These are phyloP conservation scores for Podargus strigoides DNA, from an alignment of 2,797 vertebrate genomes.

Conservation along the genomic window DNA sequence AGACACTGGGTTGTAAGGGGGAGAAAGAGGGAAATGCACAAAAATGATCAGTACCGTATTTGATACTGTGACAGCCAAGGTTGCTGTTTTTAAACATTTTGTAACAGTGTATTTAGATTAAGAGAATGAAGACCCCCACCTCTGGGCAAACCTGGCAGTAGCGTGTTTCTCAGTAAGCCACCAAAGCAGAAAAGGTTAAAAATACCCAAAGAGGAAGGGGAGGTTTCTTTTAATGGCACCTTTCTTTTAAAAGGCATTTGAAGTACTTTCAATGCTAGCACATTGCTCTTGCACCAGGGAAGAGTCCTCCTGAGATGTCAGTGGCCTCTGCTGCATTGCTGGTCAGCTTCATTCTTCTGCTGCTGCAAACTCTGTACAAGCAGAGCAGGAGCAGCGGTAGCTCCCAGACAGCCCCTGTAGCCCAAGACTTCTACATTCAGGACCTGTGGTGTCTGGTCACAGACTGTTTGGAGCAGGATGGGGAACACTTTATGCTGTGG, in stretches of 20 bases:
- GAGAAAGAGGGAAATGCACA: background rate
- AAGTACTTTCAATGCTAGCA: background rate
- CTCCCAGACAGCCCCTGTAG: background rate
- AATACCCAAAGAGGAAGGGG: background rate
- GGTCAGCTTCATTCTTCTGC: background rate
- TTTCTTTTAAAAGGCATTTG: background rate
- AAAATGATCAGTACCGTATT: accelerated
- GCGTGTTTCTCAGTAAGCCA: background rate
- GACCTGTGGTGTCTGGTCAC: background rate
- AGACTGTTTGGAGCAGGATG: background rate
- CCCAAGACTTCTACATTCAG: background rate
- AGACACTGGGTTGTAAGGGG: background rate
- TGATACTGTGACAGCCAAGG: background rate
- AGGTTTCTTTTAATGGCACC: background rate
- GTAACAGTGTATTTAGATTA: background rate
- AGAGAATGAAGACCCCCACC: background rate
- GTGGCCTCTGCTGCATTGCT: accelerated
- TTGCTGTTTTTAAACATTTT: background rate
- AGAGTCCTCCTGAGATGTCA: background rate
- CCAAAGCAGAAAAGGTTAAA: background rate
- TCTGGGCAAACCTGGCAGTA: background rate
- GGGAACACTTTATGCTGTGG: background rate
- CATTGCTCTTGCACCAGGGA: background rate
- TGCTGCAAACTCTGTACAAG: background rate
- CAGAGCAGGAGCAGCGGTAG: background rate